Evolutionary conservation across 2,888 invertebrate genomes (phyloP).

Genomic region (Oscheius sp.): DNA sequence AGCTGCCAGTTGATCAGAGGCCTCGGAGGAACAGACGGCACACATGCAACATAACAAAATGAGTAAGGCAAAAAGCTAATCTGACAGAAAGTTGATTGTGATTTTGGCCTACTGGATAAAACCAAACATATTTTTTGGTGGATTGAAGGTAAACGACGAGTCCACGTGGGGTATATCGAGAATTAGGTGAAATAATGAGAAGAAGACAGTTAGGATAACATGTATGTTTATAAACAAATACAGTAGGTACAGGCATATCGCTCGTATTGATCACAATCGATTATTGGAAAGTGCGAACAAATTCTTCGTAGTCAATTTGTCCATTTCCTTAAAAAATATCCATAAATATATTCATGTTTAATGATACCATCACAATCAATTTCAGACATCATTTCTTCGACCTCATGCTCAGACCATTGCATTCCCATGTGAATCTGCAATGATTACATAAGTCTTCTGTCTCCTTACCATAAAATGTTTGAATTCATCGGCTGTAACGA

Average conservation of each 20-base stretch:
- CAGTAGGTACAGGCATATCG: no score
- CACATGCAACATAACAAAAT: constrained; percentile 20
- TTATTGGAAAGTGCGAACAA: neutral
- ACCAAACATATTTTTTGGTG: no score
- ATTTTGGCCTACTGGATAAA: no score
- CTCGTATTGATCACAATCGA: neutral
- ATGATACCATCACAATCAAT: constrained; percentile 61
- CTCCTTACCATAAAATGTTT: constrained; percentile 63
- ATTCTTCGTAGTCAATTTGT: neutral
- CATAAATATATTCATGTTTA: neutral
- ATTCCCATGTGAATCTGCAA: constrained; percentile 69
- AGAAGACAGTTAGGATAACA: no score
- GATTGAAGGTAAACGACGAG: no score
- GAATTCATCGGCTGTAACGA: constrained; percentile 68
- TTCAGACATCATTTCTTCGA: constrained; percentile 69
- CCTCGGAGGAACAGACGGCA: constrained; percentile 17
- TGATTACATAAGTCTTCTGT: neutral
- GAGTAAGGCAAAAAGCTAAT: neutral
- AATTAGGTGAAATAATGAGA: no score
- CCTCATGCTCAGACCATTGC: constrained; percentile 71
- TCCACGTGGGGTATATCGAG: no score
- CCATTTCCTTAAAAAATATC: neutral
- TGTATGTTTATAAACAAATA: no score
- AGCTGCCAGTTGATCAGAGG: constrained; percentile 11
- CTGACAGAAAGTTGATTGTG: no score